Conservation (phyloP, 2,888 invertebrate species). For the Tetramorium bicarinatum region DNA sequence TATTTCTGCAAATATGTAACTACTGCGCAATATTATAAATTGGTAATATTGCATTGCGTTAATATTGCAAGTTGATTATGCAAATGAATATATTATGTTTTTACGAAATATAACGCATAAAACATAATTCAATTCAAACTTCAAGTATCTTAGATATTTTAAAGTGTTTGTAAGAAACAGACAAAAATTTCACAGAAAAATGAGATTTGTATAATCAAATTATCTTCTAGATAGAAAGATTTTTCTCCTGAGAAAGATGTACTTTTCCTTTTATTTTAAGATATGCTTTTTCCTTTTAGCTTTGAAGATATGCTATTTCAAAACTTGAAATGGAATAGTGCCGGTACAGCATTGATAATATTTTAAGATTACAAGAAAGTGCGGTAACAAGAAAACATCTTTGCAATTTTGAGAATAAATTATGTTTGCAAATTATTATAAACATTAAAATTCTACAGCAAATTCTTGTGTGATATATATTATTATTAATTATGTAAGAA, state of each 20-base stretch:
- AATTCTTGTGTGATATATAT: background rate
- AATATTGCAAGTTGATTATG: background rate
- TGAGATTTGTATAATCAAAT: constrained; percentile 31
- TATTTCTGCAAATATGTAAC: background rate
- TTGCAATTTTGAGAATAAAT: background rate
- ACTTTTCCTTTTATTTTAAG: constrained; percentile 22
- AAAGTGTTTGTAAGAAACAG: background rate
- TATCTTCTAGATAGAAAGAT: constrained; percentile 9
- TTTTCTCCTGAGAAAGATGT: background rate
- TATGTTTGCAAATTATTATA: background rate
- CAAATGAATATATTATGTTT: background rate
- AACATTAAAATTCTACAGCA: background rate
- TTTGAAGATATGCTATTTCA: background rate
- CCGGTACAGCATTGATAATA: constrained; percentile 14
- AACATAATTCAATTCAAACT: background rate
- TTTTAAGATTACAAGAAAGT: background rate
- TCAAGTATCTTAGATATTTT: background rate
- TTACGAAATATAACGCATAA: background rate
- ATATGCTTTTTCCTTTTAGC: background rate
- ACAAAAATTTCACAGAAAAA: background rate
- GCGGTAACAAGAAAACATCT: background rate
- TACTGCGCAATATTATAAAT: background rate
- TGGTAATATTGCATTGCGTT: background rate
- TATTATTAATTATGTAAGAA: background rate
- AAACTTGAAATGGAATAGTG: constrained; percentile 21